Conservation (phyloP, 2,797 vertebrate species). For the Pogonophryne albipinna region DNA sequence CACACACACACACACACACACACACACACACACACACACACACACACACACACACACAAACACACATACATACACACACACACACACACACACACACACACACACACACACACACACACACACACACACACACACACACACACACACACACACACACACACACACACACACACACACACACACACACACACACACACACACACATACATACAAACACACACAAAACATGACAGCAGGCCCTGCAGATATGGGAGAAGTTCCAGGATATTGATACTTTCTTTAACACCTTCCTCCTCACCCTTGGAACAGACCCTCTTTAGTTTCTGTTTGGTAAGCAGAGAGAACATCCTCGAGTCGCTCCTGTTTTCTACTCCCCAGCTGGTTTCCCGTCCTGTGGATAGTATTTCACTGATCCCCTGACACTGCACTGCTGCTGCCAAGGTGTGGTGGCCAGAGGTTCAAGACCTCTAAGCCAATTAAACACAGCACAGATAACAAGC, state of each 20-base stretch:
- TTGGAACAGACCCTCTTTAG: slow-evolving; percentile 61
- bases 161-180: slow-evolving; percentile 1
- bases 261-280: slow-evolving; percentile 68
- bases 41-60: too few species aligned
- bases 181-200: not conserved
- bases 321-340: slow-evolving; percentile 79
- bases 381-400: slow-evolving; percentile 66
- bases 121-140: not conserved
- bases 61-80: not conserved
- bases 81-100: not conserved
- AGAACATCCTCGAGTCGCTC: slow-evolving; percentile 70
- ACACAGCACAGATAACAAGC: slow-evolving; percentile 35
- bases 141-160: not conserved
- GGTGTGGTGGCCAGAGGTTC: slow-evolving; percentile 56
- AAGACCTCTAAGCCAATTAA: slow-evolving; percentile 55
- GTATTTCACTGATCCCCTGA: slow-evolving; percentile 63
- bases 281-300: slow-evolving; percentile 69
- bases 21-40: not conserved
- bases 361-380: slow-evolving; percentile 69
- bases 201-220: slow-evolving; percentile 3
- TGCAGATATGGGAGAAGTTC: slow-evolving; percentile 56
- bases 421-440: slow-evolving; percentile 49
- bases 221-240: slow-evolving; percentile 38
- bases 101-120: not conserved
- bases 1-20: not conserved